These are phyloP conservation scores for Melitaea athalia DNA, from an alignment of 2,888 invertebrate species.

Conservation along the genomic window DNA sequence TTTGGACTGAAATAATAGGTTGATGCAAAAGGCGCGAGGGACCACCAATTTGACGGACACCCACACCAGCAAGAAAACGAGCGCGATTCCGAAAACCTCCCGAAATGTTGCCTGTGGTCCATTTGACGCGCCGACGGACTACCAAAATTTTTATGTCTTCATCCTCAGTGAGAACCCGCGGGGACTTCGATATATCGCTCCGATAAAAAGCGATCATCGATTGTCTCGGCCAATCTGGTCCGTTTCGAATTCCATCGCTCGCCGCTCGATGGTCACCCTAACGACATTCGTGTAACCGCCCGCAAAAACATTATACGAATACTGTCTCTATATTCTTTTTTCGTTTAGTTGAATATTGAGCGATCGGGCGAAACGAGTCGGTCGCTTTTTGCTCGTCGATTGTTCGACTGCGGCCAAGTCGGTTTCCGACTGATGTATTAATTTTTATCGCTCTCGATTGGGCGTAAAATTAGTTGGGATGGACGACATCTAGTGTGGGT, in stretches of 20 bases:
- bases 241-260: conserved; percentile 67
- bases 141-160: conserved; percentile 80
- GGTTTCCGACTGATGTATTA: conserved; percentile 68
- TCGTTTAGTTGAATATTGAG: conserved; percentile 55
- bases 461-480: conserved; percentile 75
- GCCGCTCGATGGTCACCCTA: conserved; percentile 64
- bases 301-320: conserved; percentile 69
- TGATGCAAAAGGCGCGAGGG: conserved; percentile 74
- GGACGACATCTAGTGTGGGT: conserved; percentile 62
- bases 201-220: conserved; percentile 56
- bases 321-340: conserved; percentile 64
- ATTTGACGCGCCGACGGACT: conserved; percentile 72
- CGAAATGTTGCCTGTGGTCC: conserved; percentile 76
- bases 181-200: conserved; percentile 55
- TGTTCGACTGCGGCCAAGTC: conserved; percentile 40
- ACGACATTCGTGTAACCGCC: conserved; percentile 72
- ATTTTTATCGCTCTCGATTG: conserved; percentile 76
- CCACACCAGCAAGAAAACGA: conserved; percentile 58
- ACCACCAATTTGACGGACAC: conserved; percentile 75
- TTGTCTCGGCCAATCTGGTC: conserved; percentile 59
- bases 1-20: conserved; percentile 73
- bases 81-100: conserved; percentile 61
- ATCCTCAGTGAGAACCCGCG: conserved; percentile 70
- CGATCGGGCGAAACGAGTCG: conserved; percentile 48
- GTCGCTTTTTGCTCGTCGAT: conserved; percentile 63